Evolutionary conservation across 2,797 vertebrate species (phyloP), one percentile per base, ranked within the genome.

Genomic region (Glossophaga mutica): DNA sequence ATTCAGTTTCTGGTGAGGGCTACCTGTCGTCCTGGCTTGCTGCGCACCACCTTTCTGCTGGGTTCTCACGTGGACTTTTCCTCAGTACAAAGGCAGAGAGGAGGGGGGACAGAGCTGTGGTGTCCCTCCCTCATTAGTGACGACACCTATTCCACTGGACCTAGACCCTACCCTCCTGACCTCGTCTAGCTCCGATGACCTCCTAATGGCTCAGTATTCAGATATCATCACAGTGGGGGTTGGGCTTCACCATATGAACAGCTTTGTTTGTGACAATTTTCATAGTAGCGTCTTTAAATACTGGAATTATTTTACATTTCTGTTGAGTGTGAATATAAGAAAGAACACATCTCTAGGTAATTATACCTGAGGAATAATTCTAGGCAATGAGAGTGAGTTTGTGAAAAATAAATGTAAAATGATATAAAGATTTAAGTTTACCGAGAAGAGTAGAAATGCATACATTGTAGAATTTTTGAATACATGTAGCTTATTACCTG

Each of bases 391-490:
- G 39, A 87, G 9, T 90, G 67, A 82, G 9, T 86, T 94, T 84
- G 44, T 91, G 65, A 55, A 78, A 94, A 93, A 57, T 21, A 90
- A 92, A 37, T 34, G 55, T 32, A 71, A 77, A n/a, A 46, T 86
- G 50, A 52, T 74, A 10, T 26, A 78, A 39, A 88, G 22, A 92
- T 81, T 70, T 68, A 79, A n/a, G 48, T 76, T n/a, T 59, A 68
- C 24, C 37, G 44, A 68, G 42, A 84, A 94, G 19, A 22, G 18
- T 10, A 42, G 83, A 92, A 89, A 77, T 82, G n/a, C 24, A 42
- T 83, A n/a, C 24, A n/a, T 73, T 65, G 32, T 87, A 87, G n/a
- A 91, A 5, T 86, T 79, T 92, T 87, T 83, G 88, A 94, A 55
- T 48, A 44, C 6, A 9, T 71, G 46, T 11, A 50, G 46, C 42